Base-by-base conservation (phyloP, 1,140 invertebrate genomes). In the Drosophila tsacasi region DNA sequence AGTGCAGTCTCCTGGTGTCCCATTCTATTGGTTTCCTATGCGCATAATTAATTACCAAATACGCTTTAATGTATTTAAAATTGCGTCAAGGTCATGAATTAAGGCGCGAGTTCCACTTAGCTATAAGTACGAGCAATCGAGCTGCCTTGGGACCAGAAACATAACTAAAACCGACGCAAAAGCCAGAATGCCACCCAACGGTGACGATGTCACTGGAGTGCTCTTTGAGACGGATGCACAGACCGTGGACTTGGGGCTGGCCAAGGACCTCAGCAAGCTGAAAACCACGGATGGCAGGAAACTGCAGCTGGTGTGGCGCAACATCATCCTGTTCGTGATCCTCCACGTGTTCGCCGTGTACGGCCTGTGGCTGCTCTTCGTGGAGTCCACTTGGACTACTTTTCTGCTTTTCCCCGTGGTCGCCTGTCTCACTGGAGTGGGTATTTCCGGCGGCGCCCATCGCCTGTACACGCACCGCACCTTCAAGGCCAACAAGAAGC, bases 371-470 rank as follows among this genome's bases (percentile, higher is more conserved):
- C 94, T 98, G 2, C 94, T 95, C 75, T 92, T 99, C 10, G 96
- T 96, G 8, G 95, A 95, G 1, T 97, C 97, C 21, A 96, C 96
- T 94, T 94, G 96, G 93, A 86, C 94, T 50, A 99, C 98, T 2
- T 62, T 52, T 9, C 2, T 52, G 27, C 46, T 71, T 23, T 76
- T 81, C 49, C 47, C 59, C 27, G 7, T 66, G 32, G 58, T n/a
- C n/a, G 52, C 27, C 39, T 42, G 44, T 40, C 91, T 95, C 25
- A 95, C 94, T 19, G 97, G 96, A 5, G 83, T 97, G 13, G 97
- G 97, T 4, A 96, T 99, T 59, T 99, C 98, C 9, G 98, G 97
- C 25, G 98, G 98, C 19, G 97, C 97, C 10, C 98, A 99, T 92
- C 95, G 98, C 78, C 94, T 99, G 30, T 99, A 98, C 98, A 95